Evolutionary conservation across 1,140 invertebrate genomes (phyloP).

Genomic region (Halesus radiatus): DNA sequence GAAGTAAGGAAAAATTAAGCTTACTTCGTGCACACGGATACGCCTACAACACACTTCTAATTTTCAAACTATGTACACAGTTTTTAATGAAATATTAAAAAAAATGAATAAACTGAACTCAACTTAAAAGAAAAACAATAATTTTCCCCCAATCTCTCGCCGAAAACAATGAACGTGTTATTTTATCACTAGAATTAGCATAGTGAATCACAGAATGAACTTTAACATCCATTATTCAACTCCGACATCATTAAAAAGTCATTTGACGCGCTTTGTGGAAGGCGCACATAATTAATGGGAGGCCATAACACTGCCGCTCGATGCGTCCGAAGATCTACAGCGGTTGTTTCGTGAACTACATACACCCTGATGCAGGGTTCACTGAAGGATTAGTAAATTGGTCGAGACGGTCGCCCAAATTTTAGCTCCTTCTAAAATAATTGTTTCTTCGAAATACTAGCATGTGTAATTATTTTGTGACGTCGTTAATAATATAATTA

Average conservation of each 20-base stretch:
- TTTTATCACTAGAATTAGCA: conserved; percentile 31
- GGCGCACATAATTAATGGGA: conserved; percentile 27
- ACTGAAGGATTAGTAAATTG: neutral
- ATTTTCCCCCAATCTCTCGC: neutral
- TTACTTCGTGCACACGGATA: no score
- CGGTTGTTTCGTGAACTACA: conserved; percentile 9
- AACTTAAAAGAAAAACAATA: no score
- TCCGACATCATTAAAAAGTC: conserved; percentile 44
- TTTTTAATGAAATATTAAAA: no score
- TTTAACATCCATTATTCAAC: conserved; percentile 39
- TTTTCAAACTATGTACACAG: no score
- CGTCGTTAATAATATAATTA: no score
- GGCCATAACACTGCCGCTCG: conserved; percentile 1
- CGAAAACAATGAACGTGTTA: conserved; percentile 3
- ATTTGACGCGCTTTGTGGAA: conserved; percentile 46
- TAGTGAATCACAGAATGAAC: conserved; percentile 25
- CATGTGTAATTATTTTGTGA: no score
- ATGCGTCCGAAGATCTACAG: neutral
- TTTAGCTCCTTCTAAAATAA: no score
- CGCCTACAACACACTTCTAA: no score
- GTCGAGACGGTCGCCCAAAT: no score
- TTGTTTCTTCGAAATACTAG: no score
- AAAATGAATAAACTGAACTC: no score
- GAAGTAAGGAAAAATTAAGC: no score
- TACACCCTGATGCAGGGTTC: conserved; percentile 6